Evolutionary conservation across 2,888 invertebrate genomes (phyloP).

Genomic region (Tachina grossa): DNA sequence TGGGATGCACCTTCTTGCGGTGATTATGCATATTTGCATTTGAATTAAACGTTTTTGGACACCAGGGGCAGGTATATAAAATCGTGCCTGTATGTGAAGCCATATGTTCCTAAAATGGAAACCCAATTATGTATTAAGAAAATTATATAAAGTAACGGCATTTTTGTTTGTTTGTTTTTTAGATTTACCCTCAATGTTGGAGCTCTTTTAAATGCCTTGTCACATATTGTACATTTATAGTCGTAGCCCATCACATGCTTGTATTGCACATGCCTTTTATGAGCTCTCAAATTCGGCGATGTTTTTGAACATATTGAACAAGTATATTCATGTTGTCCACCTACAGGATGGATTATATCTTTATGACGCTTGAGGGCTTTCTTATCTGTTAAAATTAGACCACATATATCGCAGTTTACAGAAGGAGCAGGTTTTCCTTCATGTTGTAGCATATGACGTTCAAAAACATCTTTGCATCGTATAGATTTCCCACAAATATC

Average conservation of each 20-base stretch:
- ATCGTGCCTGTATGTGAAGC: constrained; percentile 79
- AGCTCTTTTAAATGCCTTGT: constrained; percentile 80
- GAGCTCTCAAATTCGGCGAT: constrained; percentile 78
- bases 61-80: constrained; percentile 79
- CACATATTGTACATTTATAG: constrained; percentile 80
- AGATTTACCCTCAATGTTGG: constrained; percentile 78
- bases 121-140: not conserved
- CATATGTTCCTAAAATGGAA: constrained; percentile 78
- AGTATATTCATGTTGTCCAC: constrained; percentile 77
- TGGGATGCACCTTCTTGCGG: constrained; percentile 79
- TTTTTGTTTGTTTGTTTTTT: not conserved
- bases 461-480: constrained; percentile 77
- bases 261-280: constrained; percentile 79
- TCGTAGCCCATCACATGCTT: constrained; percentile 78
- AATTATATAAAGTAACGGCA: not conserved
- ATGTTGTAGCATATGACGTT: constrained; percentile 79
- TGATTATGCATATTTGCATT: constrained; percentile 80
- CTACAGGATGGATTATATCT: constrained; percentile 78
- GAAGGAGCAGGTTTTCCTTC: constrained; percentile 75
- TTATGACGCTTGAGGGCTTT: constrained; percentile 80
- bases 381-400: constrained; percentile 77
- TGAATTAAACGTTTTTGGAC: constrained; percentile 80
- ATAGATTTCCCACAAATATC: constrained; percentile 81
- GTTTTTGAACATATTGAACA: constrained; percentile 78
- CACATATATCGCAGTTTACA: constrained; percentile 79